Evolutionary conservation across 2,797 vertebrate species (phyloP).

Genomic region (Trematomus bernacchii): DNA sequence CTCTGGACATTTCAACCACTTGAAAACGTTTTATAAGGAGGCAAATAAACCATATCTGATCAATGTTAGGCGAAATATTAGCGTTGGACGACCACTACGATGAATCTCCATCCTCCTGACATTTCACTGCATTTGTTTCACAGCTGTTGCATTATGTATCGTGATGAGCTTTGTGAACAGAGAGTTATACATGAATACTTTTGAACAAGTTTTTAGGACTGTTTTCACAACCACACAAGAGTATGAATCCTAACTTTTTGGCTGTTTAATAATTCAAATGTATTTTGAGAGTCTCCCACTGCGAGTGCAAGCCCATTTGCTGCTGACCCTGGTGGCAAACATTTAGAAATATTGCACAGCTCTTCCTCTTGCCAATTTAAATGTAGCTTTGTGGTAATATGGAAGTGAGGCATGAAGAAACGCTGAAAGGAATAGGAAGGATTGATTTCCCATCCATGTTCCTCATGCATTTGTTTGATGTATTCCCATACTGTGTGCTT

Average conservation of each 20-base stretch:
- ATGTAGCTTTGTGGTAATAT: not conserved
- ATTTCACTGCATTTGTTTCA: not conserved
- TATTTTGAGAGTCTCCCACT: slow-evolving; percentile 16
- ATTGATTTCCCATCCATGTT: too few species aligned
- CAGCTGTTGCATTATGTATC: not conserved
- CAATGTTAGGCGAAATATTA: not conserved
- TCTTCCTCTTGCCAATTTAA: not conserved
- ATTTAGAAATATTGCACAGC: not conserved
- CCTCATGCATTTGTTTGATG: not conserved
- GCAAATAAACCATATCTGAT: too few species aligned
- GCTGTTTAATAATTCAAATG: slow-evolving; percentile 14
- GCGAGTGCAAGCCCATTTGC: slow-evolving; percentile 15
- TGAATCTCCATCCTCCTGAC: not conserved
- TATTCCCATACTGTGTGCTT: not conserved
- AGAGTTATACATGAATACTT: not conserved
- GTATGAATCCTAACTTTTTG: slow-evolving; percentile 14
- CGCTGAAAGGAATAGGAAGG: not conserved
- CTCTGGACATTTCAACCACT: not conserved
- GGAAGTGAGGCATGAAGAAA: not conserved
- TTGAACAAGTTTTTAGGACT: not conserved
- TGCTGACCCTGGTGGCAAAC: slow-evolving; percentile 10
- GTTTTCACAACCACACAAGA: not conserved
- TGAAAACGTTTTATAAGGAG: too few species aligned
- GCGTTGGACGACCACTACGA: not conserved
- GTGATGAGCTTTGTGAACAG: not conserved